Evolutionary conservation across 1,140 invertebrate species (phyloP), one percentile per base, ranked within the genome.

Genomic region (Saccostrea cuccullata): DNA sequence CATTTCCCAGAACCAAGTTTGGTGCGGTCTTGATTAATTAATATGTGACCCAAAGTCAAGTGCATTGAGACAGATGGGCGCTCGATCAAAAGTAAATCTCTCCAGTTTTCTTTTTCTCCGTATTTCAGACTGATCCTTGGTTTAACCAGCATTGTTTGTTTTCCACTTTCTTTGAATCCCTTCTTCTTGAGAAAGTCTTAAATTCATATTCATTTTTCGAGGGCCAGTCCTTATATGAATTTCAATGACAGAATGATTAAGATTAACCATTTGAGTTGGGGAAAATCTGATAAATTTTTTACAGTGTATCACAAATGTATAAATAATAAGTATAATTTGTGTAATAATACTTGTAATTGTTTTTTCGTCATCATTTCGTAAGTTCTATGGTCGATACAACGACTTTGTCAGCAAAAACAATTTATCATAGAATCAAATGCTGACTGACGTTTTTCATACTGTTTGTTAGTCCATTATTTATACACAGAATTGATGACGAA

Each of bases 31-130:
- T 85, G 55, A 85, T 64, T 85, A 85, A 85, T 85, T 85, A 85
- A 85, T 85, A 55, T 56, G 84, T 85, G 84, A 85, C 84, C 84
- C 26, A 64, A 64, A 60, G 84, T 85, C 84, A 85, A 85, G 84
- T 85, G 84, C 58, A 20, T 12, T 17, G 9, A 23, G 84, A 64
- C 84, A 85, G 84, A 85, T 85, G 84, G 84, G n/a, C n/a, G 36
- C 55, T 30, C 17, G 84, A 56, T 56, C 23, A 23, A 26, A 85
- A 23, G 26, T 11, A 30, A 60, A 85, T n/a, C 84, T 84, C 55
- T 55, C 20, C 47, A 26, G 82, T 55, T 55, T 84, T 55, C 82
- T n/a, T 84, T 55, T 26, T 15, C 23, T 30, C 26, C 40, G 30
- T 30, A 15, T 84, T 55, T 36, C 47, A 13, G 26, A 36, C 23